Percentiles rank a stretch among this genome's conserved stretches.
phyloP scores from a whole-genome alignment of 2,888 invertebrate genomes.

The Halictus ligatus region DNA sequence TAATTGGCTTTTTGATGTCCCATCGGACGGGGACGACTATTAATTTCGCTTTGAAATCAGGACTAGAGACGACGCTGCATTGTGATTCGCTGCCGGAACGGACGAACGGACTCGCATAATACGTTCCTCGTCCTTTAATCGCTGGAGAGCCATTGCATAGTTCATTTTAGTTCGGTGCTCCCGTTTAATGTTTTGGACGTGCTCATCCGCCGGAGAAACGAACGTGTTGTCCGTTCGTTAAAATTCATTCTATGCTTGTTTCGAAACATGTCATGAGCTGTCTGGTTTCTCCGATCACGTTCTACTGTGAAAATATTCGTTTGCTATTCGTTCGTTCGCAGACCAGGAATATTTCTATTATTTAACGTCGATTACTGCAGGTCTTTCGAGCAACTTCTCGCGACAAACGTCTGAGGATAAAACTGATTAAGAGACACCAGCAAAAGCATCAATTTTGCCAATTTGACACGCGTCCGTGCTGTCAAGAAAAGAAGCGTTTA shows the following conservation, averaged over 20 bases:
- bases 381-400: too few relatives aligned
- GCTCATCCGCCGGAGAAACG: neutral
- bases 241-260: neutral
- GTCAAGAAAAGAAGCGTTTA: neutral
- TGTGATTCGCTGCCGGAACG: neutral
- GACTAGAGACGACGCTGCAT: neutral
- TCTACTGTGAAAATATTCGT: too few relatives aligned
- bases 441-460: neutral
- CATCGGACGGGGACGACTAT: neutral
- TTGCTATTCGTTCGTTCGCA: too few relatives aligned
- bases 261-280: neutral
- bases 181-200: neutral
- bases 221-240: neutral
- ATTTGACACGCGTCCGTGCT: neutral
- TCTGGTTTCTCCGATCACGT: too few relatives aligned
- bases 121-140: neutral
- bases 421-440: neutral
- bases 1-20: slow-evolving; percentile 14
- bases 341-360: too few relatives aligned
- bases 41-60: neutral
- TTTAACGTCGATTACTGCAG: too few relatives aligned
- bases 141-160: neutral
- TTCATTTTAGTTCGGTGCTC: neutral
- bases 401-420: neutral
- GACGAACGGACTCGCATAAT: neutral